Conservation (phyloP, 2,797 vertebrate genomes). For the Spea hammondii region DNA sequence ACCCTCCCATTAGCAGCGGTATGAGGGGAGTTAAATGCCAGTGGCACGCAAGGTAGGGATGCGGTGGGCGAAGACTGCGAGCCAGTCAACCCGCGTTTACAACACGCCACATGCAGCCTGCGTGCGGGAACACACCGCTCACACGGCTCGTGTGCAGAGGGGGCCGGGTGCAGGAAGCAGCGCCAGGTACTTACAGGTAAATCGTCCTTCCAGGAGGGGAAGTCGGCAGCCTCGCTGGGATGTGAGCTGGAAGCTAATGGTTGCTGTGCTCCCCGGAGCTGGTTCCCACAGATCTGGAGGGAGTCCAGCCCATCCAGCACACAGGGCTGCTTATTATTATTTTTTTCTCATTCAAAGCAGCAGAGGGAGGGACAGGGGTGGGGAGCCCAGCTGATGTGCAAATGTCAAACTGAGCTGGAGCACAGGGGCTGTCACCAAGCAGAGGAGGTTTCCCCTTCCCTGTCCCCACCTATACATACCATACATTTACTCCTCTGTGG, state of each 20-base stretch:
- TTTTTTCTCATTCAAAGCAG: constrained; percentile 40
- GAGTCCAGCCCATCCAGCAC: constrained; percentile 63
- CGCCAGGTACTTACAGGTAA: constrained; percentile 13
- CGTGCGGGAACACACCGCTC: background rate
- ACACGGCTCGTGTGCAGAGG: background rate
- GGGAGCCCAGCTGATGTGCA: constrained; percentile 47
- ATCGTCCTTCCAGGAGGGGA: constrained; percentile 12
- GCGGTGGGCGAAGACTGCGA: too few species aligned
- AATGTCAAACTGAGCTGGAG: constrained; percentile 38
- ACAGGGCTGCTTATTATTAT: constrained; percentile 49
- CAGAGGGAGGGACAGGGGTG: constrained; percentile 42
- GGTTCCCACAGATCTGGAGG: constrained; percentile 55
- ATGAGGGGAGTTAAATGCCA: too few species aligned
- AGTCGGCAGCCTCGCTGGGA: constrained; percentile 2
- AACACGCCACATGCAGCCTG: too few species aligned
- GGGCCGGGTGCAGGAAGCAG: background rate
- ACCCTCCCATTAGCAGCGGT: too few species aligned
- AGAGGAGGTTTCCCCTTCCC: background rate
- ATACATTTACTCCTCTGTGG: background rate
- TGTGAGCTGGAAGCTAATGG: constrained; percentile 17
- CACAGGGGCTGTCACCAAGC: constrained; percentile 7
- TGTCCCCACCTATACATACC: background rate
- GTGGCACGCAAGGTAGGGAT: too few species aligned
- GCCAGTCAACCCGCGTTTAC: too few species aligned
- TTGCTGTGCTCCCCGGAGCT: constrained; percentile 32